Percentiles rank a stretch among this genome's conserved stretches.
Evolutionary conservation across 2,113 vertebrate species (phyloP).

Genomic region (Myotis yumanensis): DNA sequence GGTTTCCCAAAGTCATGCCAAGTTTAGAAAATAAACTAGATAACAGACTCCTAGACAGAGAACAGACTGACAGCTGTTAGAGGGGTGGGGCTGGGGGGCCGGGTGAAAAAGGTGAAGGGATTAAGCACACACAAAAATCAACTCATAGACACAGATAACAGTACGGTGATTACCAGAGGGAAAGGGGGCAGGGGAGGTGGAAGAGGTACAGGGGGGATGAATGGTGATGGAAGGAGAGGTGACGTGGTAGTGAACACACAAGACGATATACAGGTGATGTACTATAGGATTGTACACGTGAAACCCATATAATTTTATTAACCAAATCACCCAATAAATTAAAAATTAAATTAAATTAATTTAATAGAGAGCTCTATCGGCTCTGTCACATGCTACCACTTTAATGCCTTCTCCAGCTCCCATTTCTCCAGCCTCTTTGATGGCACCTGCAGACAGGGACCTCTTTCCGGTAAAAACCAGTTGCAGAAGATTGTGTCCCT

Average conservation of each 20-base stretch:
- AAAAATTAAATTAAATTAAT: neutral
- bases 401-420: neutral
- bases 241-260: neutral
- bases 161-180: neutral
- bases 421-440: neutral
- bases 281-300: neutral
- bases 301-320: neutral
- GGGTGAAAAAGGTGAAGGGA: neutral
- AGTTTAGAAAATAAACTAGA: neutral
- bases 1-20: neutral
- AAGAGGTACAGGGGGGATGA: neutral
- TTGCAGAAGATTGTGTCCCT: constrained; percentile 37
- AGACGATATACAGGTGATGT: neutral
- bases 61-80: neutral
- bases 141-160: neutral
- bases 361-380: neutral
- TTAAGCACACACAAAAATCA: neutral
- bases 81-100: neutral
- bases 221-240: neutral
- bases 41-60: neutral
- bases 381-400: neutral
- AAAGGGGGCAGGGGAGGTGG: neutral
- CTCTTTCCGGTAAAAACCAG: constrained; percentile 42
- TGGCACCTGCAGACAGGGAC: neutral
- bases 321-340: neutral